Conservation (phyloP, 2,797 vertebrate genomes). For the Megaceryle alcyon region DNA sequence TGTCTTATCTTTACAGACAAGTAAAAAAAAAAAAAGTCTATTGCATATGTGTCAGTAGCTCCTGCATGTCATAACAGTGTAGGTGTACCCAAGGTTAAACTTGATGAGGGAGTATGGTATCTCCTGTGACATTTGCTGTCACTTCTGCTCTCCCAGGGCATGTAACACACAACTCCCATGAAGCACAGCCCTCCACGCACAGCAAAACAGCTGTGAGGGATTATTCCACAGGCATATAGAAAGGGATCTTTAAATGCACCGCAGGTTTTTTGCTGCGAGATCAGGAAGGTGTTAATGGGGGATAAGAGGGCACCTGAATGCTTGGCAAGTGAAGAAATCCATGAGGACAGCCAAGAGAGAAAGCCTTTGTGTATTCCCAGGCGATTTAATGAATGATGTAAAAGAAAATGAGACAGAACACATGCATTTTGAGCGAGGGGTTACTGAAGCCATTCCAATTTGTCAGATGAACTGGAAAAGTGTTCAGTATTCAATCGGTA, state of each 20-base stretch:
- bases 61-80: neutral
- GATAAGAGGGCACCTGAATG: neutral
- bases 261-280: neutral
- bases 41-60: neutral
- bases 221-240: neutral
- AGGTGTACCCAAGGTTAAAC: neutral
- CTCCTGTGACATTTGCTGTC: neutral
- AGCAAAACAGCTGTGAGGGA: neutral
- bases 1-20: neutral
- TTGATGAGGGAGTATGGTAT: neutral
- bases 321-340: neutral
- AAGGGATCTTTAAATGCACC: neutral
- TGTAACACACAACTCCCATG: fast-evolving
- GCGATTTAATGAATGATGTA: constrained; percentile 16
- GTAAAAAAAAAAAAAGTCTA: neutral
- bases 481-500: constrained; percentile 27
- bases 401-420: constrained; percentile 9
- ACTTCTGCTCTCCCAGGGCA: neutral
- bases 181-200: neutral
- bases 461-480: constrained; percentile 24
- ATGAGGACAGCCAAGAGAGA: neutral
- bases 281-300: neutral
- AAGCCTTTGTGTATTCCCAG: neutral
- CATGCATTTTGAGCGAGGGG: neutral
- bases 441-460: constrained; percentile 7